Evolutionary conservation across 2,113 vertebrate species (phyloP), one percentile per base, ranked within the genome.

Genomic region (human): DNA sequence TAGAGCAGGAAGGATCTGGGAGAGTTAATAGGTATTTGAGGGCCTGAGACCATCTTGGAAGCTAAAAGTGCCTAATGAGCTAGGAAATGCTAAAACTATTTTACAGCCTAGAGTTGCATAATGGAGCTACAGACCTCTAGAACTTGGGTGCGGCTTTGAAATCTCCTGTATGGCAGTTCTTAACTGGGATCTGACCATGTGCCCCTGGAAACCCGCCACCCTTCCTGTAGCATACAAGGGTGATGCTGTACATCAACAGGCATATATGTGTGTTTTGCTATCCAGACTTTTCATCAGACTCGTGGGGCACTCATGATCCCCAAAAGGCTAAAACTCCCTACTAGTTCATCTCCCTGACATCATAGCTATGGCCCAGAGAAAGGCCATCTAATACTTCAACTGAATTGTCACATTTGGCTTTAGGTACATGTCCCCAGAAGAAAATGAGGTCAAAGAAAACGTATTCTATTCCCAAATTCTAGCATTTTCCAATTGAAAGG

Each of bases 361-460:
- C 27, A 75, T 16, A 95, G 81, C 50, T 35, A 10, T n/a, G 55
- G 18, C 61, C 59, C 61, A 92, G 64, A 90, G 68, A 94, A 57
- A 88, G 23, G 20, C 8, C 16, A 73, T 81, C 70, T 59, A 87
- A 64, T 85, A 52, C 30, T 86, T 86, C 59, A 92, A 87, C 80
- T 70, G 12, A 45, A 90, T 38, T 88, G 52, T 90, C 90, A 92
- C 38, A 75, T 61, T 96, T 93, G 87, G 82, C 70, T 83, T 88
- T 80, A 75, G 57, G 72, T 97, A 72, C 13, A 82, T 91, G 20
- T 95, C 52, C 45, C 72, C 76, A 93, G 68, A 89, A 94, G 78
- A 97, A 96, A 93, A 85, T 43, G 30, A 85, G 52, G 86, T 93
- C 55, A 83, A 97, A 57, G 38, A 92, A 96, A 93, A 94, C 86